Conservation (phyloP, 2,797 vertebrate genomes). For the Poeciliopsis turneri region DNA sequence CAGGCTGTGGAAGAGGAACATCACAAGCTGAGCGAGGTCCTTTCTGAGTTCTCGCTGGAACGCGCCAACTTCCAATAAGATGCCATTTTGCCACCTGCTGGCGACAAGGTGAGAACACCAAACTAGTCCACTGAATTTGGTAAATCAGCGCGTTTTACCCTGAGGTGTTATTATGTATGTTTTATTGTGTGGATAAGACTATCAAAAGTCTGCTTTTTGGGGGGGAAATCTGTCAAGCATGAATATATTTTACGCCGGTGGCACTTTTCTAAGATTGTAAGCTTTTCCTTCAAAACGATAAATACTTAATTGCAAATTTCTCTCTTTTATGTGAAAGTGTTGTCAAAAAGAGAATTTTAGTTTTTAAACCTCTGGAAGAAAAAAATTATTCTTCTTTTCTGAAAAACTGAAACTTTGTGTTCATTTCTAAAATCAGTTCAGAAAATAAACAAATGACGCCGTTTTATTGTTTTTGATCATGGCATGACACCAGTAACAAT, state of each 20-base stretch:
- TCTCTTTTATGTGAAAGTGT: neutral
- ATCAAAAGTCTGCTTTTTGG: neutral
- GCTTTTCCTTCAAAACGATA: neutral
- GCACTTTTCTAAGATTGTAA: neutral
- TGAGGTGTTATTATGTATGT: neutral
- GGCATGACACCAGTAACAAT: neutral
- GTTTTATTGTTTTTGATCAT: neutral
- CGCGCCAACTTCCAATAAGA: conserved; percentile 75
- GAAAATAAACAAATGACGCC: neutral
- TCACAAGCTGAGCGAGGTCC: conserved; percentile 77
- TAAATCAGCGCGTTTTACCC: neutral
- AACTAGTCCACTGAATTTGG: neutral
- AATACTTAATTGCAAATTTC: neutral
- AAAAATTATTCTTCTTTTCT: neutral
- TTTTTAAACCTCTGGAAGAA: neutral
- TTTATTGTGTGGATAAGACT: neutral
- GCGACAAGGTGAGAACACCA: conserved; percentile 55
- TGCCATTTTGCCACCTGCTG: conserved; percentile 64
- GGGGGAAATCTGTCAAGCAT: neutral
- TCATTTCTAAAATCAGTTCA: neutral
- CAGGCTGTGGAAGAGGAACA: conserved; percentile 80
- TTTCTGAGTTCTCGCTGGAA: conserved; percentile 79
- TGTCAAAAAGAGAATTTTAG: neutral
- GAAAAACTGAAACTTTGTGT: neutral
- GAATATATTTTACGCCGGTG: neutral